Evolutionary conservation across 2,113 vertebrate species (phyloP).

Genomic region (Riparia riparia): DNA sequence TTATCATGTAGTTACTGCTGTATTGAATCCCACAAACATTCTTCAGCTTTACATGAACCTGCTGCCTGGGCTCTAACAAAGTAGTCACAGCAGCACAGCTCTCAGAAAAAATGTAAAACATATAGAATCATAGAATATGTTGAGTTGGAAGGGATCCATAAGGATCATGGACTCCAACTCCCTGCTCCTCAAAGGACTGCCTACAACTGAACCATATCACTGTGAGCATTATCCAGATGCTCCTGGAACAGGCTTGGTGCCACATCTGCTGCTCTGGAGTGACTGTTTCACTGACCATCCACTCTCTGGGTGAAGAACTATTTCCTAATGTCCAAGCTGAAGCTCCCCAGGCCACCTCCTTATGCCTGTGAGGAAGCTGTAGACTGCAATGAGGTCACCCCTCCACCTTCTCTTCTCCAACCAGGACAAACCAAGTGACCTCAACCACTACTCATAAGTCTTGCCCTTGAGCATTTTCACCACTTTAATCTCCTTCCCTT

Average conservation of each 20-base stretch:
- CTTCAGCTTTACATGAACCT: background rate
- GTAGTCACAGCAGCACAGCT: background rate
- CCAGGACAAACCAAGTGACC: background rate
- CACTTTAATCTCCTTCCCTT: background rate
- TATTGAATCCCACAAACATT: background rate
- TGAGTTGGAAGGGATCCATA: background rate
- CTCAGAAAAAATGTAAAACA: background rate
- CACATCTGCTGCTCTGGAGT: background rate
- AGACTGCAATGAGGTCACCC: background rate
- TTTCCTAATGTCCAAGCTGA: background rate
- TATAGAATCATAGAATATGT: background rate
- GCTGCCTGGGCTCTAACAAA: background rate
- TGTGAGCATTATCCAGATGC: accelerated
- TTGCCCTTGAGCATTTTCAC: background rate
- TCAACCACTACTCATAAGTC: background rate
- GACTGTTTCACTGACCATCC: background rate
- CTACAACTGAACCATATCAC: background rate
- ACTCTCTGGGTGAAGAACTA: background rate
- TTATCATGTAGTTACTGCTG: background rate
- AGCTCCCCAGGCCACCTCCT: background rate
- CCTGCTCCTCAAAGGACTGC: background rate
- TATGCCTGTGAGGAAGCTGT: background rate
- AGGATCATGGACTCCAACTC: background rate
- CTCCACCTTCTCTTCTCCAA: background rate
- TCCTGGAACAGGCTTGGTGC: background rate